A percentile compares a stretch with the other conserved stretches of the same genome.
Evolutionary conservation across 2,113 vertebrate genomes (phyloP).

Genomic region (Chamaetylas fuelleborni): DNA sequence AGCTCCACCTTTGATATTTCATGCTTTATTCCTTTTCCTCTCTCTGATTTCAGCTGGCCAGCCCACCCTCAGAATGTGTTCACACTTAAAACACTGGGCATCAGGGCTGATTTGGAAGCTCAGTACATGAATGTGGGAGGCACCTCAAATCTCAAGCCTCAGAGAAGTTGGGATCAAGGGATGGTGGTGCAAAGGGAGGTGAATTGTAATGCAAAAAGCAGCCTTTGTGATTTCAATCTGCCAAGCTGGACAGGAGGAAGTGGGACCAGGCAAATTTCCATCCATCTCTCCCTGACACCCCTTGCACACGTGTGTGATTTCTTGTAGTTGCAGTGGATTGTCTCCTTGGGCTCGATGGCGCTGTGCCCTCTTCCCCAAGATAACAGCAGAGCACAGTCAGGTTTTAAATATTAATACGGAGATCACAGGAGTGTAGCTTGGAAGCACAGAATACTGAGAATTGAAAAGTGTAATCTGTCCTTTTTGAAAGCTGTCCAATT

Average conservation of each 20-base stretch:
- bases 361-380: neutral
- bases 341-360: neutral
- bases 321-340: neutral
- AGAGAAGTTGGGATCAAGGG: neutral
- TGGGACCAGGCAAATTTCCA: neutral
- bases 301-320: neutral
- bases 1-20: neutral
- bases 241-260: neutral
- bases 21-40: neutral
- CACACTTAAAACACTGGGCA: neutral
- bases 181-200: neutral
- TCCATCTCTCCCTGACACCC: neutral
- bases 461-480: conserved; percentile 51
- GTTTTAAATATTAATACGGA: conserved; percentile 40
- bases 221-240: neutral
- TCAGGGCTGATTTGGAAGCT: neutral
- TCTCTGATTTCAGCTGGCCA: neutral
- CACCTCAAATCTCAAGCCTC: neutral
- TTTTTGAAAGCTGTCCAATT: conserved; percentile 65
- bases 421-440: conserved; percentile 23
- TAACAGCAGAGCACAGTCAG: neutral
- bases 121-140: neutral
- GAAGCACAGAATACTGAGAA: conserved; percentile 28
- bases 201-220: neutral
- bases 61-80: neutral